phyloP scores from a whole-genome alignment of 2,113 vertebrate genomes.

The Polypterus senegalus region DNA sequence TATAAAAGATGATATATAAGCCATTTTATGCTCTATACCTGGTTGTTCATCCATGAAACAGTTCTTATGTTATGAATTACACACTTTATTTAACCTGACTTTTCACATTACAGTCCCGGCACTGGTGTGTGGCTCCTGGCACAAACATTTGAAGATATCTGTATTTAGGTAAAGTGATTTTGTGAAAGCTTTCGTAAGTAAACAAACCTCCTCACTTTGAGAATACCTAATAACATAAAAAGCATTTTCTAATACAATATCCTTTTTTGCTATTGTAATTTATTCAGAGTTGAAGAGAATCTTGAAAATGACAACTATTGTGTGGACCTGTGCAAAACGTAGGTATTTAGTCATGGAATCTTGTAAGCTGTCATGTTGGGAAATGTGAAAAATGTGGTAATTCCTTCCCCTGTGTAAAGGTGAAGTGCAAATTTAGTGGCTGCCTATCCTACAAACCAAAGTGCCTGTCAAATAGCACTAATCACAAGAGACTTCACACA shows the following conservation, averaged over 20 bases:
- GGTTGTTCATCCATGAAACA: conserved; percentile 36
- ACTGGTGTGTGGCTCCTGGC: conserved; percentile 25
- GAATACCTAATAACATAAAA: no score
- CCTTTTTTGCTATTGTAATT: not conserved
- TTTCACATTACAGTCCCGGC: conserved; percentile 43
- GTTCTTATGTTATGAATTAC: conserved; percentile 51
- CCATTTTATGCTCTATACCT: conserved; percentile 23
- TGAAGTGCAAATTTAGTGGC: conserved; percentile 38
- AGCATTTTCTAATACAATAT: no score
- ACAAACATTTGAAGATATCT: conserved; percentile 21
- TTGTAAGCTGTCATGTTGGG: conserved; percentile 34
- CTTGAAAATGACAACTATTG: conserved; percentile 42
- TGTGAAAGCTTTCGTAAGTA: no score
- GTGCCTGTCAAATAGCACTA: conserved; percentile 45
- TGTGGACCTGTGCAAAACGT: not conserved
- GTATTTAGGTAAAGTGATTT: not conserved
- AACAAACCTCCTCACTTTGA: no score
- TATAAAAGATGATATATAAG: conserved; percentile 38
- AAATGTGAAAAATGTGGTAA: conserved; percentile 39
- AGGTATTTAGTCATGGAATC: conserved; percentile 29
- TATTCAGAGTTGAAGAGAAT: conserved; percentile 16
- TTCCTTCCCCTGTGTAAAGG: conserved; percentile 53
- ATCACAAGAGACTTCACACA: conserved; percentile 45
- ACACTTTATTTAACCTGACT: conserved; percentile 59
- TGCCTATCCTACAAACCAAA: conserved; percentile 28